These are phyloP conservation scores for Atrichornis clamosus DNA, from an alignment of 2,113 vertebrate genomes.

Conservation along the genomic window DNA sequence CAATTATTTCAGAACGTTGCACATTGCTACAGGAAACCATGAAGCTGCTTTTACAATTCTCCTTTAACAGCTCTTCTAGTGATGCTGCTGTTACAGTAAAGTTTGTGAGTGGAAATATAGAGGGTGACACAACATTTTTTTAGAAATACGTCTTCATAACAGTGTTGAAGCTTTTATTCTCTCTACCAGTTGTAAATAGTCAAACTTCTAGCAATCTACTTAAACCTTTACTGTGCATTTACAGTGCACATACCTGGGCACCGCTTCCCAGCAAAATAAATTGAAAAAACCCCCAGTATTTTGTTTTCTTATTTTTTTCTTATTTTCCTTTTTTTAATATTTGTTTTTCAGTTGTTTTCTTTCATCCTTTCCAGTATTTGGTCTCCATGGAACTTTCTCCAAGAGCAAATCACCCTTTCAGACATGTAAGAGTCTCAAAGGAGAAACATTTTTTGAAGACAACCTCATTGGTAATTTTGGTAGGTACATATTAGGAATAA, in stretches of 20 bases:
- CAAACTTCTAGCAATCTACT: not conserved
- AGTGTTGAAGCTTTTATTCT: not conserved
- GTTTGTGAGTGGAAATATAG: not conserved
- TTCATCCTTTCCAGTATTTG: not conserved
- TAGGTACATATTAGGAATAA: not conserved
- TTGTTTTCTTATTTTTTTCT: not conserved
- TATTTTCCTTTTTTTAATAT: not conserved
- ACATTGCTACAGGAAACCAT: not conserved
- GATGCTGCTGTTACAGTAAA: not conserved
- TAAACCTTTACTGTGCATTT: not conserved
- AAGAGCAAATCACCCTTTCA: not conserved
- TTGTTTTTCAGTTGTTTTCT: not conserved
- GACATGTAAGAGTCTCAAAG: not conserved
- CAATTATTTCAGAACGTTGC: not conserved
- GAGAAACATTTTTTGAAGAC: not conserved
- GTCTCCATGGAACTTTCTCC: not conserved
- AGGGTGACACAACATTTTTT: not conserved
- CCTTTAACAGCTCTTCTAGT: not conserved
- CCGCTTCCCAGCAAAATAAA: not conserved
- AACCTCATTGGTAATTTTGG: not conserved
- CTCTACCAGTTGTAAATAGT: not conserved
- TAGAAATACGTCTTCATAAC: not conserved
- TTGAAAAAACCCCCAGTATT: not conserved
- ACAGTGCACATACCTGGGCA: fast-evolving
- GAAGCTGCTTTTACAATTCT: not conserved